phyloP scores from a whole-genome alignment of 2,113 vertebrate genomes.

The Trematocara nigrifrons region DNA sequence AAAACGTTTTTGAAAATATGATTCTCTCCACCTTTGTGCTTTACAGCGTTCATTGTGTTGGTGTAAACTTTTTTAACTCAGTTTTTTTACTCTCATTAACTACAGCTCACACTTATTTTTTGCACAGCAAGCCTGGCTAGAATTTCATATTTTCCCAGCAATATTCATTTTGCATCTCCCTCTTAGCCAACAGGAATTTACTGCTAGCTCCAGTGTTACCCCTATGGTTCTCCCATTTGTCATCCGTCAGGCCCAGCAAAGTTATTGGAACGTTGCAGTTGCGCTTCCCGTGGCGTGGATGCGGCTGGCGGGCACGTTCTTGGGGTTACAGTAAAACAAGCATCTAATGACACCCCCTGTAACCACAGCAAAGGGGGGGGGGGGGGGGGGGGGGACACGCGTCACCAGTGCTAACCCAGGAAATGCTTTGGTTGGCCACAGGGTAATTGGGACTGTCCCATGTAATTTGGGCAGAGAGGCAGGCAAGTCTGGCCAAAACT shows the following conservation, averaged over 20 bases:
- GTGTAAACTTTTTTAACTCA: neutral
- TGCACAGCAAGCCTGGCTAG: constrained; percentile 14
- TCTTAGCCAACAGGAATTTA: constrained; percentile 50
- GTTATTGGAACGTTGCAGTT: constrained; percentile 59
- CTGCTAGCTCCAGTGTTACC: constrained; percentile 26
- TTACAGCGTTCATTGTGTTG: neutral
- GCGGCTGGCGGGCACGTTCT: constrained; percentile 70
- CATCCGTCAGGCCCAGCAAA: constrained; percentile 44
- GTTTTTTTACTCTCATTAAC: neutral
- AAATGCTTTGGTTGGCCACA: constrained; percentile 82
- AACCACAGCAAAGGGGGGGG: constrained; percentile 62
- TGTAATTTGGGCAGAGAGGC: constrained; percentile 76
- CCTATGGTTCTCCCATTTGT: constrained; percentile 47
- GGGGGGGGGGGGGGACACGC: constrained; percentile 36
- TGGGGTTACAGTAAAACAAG: constrained; percentile 76
- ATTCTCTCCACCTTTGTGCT: neutral
- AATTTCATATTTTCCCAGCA: constrained; percentile 37
- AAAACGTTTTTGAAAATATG: neutral
- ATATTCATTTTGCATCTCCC: constrained; percentile 41
- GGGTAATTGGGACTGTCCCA: constrained; percentile 81
- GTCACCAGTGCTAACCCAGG: constrained; percentile 74
- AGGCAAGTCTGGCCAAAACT: constrained; percentile 60
- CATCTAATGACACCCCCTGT: constrained; percentile 71
- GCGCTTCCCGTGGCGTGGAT: constrained; percentile 63
- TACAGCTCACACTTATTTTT: constrained; percentile 7